Evolutionary conservation across 2,888 invertebrate genomes (phyloP), one percentile per base, ranked within the genome.

Genomic region (Drosophila lacicola): DNA sequence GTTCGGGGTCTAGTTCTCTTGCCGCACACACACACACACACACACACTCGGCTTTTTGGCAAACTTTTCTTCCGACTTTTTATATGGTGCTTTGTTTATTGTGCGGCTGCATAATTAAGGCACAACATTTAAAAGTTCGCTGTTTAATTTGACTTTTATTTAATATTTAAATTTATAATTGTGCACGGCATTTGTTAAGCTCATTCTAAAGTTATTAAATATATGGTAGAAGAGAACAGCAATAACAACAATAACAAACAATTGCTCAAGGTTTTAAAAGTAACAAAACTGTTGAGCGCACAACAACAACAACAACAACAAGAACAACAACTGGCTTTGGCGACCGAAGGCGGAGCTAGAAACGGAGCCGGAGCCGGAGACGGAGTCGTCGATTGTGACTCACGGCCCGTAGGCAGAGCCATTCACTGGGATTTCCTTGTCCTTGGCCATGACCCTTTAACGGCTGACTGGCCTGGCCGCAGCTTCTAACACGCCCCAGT

Each of bases 401-500:
- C 83, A 83, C 65, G 61, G 8, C 45, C 33, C 19, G 51, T 58
- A 61, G 68, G 57, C 50, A 80, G 70, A 57, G 41, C 88, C 83
- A 70, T 84, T 84, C 84, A 84, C 88, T 85, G 90, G 85, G 86
- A 85, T 88, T 88, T 89, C 83, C 90, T 80, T 90, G 89, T 90
- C 88, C 88, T 90, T 88, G 88, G 75, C 90, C 88, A 78, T 88
- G 90, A 88, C 89, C 89, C 88, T 88, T 85, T 78, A 80, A 78
- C 73, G 74, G 77, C 74, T 85, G 88, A 81, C 72, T 87, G 82
- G 63, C 41, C 72, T 87, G 82, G 63, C 41, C 70, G 63, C 70
- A 68, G 69, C 72, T 65, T 69, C 80, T 70, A 62, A 68, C 13
- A 65, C 61, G 63, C 56, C 61, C 54, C 65, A 47, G 36, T 69